Base-by-base conservation (phyloP, 2,113 vertebrate genomes). In the Semnornis frantzii region DNA sequence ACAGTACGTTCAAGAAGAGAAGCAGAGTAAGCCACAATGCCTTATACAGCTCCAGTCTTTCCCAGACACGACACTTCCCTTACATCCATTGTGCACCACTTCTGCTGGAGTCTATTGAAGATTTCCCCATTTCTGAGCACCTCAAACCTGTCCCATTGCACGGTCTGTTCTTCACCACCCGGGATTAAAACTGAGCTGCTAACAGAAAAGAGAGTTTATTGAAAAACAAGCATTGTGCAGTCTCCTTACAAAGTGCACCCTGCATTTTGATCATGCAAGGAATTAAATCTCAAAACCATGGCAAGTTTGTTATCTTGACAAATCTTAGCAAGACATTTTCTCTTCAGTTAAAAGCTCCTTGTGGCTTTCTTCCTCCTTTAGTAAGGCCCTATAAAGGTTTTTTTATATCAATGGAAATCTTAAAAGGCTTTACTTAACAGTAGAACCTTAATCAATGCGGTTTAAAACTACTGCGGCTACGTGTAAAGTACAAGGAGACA, bases 401-500 rank as follows among this genome's bases (percentile, higher is more conserved):
- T 95, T 86, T 92, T 85, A 94, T 96, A 90, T 96, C 85, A 95
- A 55, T 90, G 92, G 88, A 88, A 90, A 93, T 90, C 95, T 95
- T 96, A 84, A 96, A 96, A 96, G 92, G 88, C 93, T 96, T 96
- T 94, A 94, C 62, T 93, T 94, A 96, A 93, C 96, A 95, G 93
- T 78, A 83, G 80, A 96, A 92, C 90, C 85, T 95, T 96, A 96
- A 96, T 96, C 96, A 96, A 95, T 92, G 95, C 64, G 37, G 54
- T 94, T 96, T 93, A 94, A 93, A 96, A 93, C 82, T 39, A 83
- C 85, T 39, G 69, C 58, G 81, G 85, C 90, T 94, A 74, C 5
- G 3, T 9, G 1, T 46, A 68, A 94, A 94, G 92, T 81, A 92
- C 93, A 96, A 94, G 96, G 62, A 90, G 73, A 62, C 54, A 65